These are phyloP conservation scores for Vulpes vulpes DNA, from an alignment of 2,113 vertebrate genomes.

Conservation along the genomic window DNA sequence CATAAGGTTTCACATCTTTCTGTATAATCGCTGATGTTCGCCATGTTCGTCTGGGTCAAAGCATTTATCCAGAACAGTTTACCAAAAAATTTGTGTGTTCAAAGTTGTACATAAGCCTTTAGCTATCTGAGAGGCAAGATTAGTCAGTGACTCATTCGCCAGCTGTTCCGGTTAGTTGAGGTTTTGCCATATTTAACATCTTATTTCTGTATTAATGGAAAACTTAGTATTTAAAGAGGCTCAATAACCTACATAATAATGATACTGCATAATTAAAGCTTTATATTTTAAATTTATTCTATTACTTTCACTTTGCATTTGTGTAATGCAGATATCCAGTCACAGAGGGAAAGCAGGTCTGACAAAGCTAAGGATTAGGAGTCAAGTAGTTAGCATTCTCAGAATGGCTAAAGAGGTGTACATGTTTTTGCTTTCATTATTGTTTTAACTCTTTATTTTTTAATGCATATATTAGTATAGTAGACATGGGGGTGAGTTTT, in stretches of 20 bases:
- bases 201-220: constrained; percentile 53
- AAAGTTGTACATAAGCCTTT: constrained; percentile 25
- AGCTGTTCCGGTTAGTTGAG: constrained; percentile 1
- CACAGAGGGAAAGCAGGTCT: not conserved
- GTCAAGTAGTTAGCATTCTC: not conserved
- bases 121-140: not conserved
- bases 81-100: not conserved
- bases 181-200: constrained; percentile 45
- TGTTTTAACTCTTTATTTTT: not conserved
- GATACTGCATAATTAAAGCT: not conserved
- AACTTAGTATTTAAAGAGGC: constrained; percentile 28
- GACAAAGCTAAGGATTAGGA: constrained; percentile 25
- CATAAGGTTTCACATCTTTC: not conserved
- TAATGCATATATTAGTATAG: not conserved
- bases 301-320: constrained; percentile 44
- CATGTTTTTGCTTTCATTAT: not conserved
- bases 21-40: not conserved
- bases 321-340: constrained; percentile 7
- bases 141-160: not conserved
- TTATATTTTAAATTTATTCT: constrained; percentile 45
- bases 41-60: not conserved
- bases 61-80: not conserved
- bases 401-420: not conserved
- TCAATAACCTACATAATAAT: not conserved
- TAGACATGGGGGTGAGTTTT: not conserved